Evolutionary conservation across 2,797 vertebrate genomes (phyloP).

Genomic region (Coilia nasus): DNA sequence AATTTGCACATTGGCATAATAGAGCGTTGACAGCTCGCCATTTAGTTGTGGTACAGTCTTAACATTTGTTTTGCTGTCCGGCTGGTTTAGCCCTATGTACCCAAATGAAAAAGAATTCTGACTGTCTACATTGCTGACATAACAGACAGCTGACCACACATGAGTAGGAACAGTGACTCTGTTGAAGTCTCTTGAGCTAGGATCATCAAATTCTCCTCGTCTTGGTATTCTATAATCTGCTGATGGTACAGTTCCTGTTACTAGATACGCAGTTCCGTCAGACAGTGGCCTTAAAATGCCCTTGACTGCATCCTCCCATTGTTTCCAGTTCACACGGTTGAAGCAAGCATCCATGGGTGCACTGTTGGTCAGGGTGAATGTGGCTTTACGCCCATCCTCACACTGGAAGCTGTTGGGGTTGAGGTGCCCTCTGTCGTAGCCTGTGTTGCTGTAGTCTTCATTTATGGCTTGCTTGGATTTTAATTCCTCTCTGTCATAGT

Average conservation of each 20-base stretch:
- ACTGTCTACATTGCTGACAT: neutral
- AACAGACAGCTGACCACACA: constrained; percentile 46
- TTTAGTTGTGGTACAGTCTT: constrained; percentile 22
- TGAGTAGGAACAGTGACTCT: constrained; percentile 37
- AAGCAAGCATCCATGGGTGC: constrained; percentile 39
- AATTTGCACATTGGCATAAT: neutral
- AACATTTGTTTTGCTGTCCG: neutral
- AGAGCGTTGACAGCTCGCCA: neutral
- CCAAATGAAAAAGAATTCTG: constrained; percentile 34
- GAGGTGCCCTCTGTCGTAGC: constrained; percentile 43
- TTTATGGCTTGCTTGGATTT: constrained; percentile 33
- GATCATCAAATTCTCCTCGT: neutral
- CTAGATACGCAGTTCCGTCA: constrained; percentile 11
- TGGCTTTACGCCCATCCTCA: constrained; percentile 10
- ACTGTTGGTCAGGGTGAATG: constrained; percentile 45
- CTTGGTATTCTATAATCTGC: neutral
- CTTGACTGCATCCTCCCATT: neutral
- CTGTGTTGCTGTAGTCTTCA: constrained; percentile 31
- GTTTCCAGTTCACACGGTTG: constrained; percentile 22
- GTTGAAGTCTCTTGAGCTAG: neutral
- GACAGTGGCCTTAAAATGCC: neutral
- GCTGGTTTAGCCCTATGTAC: constrained; percentile 35
- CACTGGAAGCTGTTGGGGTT: constrained; percentile 34
- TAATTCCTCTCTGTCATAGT: neutral
- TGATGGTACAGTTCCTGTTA: constrained; percentile 24